Evolutionary conservation across 2,113 vertebrate genomes (phyloP).

Genomic region (Sinocyclocheilus anophthalmus): DNA sequence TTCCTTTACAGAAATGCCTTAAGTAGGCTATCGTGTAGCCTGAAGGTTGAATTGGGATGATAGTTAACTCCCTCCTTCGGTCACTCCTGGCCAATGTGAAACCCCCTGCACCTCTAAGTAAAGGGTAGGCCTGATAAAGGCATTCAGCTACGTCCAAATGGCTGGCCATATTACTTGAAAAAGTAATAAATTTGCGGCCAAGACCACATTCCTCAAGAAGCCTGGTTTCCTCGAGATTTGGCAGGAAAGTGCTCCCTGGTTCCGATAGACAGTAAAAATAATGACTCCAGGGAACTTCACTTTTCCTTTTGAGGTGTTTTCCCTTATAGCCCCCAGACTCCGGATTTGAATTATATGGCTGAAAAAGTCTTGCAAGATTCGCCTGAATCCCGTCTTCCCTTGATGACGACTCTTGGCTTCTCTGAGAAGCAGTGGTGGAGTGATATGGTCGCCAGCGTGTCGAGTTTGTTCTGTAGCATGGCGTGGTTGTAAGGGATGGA

Average conservation of each 20-base stretch:
- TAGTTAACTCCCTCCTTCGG: background rate
- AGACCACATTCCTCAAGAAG: background rate
- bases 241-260: no score
- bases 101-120: background rate
- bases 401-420: background rate
- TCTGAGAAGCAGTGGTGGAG: background rate
- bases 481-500: background rate
- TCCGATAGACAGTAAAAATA: no score
- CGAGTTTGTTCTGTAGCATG: background rate
- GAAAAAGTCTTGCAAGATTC: background rate
- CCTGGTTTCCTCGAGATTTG: no score
- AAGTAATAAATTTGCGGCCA: background rate
- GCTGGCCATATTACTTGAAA: background rate
- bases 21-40: background rate
- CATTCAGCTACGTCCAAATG: background rate
- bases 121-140: background rate
- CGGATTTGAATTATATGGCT: background rate
- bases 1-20: background rate
- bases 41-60: background rate
- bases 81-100: background rate
- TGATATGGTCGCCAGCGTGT: background rate
- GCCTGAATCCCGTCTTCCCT: background rate
- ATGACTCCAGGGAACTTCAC: no score
- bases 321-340: background rate
- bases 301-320: no score